Evolutionary conservation across 1,140 invertebrate genomes (phyloP).

Genomic region (Antheraea pernyi): DNA sequence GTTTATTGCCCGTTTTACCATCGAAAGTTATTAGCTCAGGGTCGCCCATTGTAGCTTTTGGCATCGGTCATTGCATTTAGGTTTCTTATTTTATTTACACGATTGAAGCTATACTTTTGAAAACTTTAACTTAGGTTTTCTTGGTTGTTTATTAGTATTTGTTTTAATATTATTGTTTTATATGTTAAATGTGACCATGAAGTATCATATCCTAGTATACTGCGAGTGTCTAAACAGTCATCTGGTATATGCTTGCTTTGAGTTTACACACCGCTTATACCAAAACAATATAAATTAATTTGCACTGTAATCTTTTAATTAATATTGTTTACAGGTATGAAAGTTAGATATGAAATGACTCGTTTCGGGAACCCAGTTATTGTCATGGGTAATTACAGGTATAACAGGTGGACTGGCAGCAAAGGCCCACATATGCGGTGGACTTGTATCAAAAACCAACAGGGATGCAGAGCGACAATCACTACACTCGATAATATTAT

Average conservation of each 20-base stretch:
- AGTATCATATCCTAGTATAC: too few relatives aligned
- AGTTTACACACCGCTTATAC: neutral
- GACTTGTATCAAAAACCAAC: conserved; percentile 65
- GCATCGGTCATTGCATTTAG: too few relatives aligned
- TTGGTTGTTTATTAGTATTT: too few relatives aligned
- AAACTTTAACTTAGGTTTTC: too few relatives aligned
- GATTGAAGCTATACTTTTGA: too few relatives aligned
- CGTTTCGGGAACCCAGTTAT: conserved; percentile 62
- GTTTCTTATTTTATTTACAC: too few relatives aligned
- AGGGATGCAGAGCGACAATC: conserved; percentile 57
- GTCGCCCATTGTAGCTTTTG: too few relatives aligned
- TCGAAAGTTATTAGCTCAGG: too few relatives aligned
- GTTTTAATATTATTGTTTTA: too few relatives aligned
- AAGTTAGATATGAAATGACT: conserved; percentile 51
- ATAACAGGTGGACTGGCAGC: conserved; percentile 62
- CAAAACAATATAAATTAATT: neutral
- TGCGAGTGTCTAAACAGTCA: too few relatives aligned
- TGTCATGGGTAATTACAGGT: conserved; percentile 52
- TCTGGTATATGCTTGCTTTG: neutral
- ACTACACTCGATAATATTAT: conserved; percentile 57
- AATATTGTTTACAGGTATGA: conserved; percentile 1
- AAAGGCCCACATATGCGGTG: conserved; percentile 51
- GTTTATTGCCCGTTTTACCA: too few relatives aligned
- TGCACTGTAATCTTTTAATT: neutral
- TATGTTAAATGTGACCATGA: too few relatives aligned